Conservation (phyloP, 2,797 vertebrate species). For the Eulemur mongoz region DNA sequence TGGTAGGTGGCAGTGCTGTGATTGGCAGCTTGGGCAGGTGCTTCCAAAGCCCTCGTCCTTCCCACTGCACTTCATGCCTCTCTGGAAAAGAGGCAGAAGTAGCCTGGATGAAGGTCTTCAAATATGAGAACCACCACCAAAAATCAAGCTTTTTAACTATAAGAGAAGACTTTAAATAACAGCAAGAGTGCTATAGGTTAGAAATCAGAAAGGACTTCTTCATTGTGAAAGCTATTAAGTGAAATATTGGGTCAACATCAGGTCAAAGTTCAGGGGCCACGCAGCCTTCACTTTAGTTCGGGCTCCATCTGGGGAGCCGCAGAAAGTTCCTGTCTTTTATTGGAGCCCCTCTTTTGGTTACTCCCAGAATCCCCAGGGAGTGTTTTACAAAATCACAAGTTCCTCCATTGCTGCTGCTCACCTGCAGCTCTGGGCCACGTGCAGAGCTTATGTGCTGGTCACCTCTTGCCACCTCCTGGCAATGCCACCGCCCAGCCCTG, state of each 20-base stretch:
- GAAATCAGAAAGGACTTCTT: neutral
- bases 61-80: neutral
- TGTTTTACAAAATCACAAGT: neutral
- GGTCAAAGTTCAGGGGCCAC: neutral
- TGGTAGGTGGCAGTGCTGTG: neutral
- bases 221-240: neutral
- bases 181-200: neutral
- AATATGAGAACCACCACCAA: neutral
- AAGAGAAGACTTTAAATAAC: neutral
- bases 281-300: neutral
- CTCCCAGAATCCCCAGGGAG: neutral
- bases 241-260: neutral
- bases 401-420: neutral
- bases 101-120: neutral
- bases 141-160: neutral
- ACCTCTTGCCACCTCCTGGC: neutral
- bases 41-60: neutral
- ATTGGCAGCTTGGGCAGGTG: neutral
- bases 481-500: rapidly evolving
- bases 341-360: neutral
- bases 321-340: neutral
- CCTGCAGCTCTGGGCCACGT: neutral
- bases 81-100: neutral
- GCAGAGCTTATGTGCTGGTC: neutral
- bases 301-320: neutral